Base-by-base conservation (phyloP, 1,140 invertebrate genomes). In the Chelonus insularis region DNA sequence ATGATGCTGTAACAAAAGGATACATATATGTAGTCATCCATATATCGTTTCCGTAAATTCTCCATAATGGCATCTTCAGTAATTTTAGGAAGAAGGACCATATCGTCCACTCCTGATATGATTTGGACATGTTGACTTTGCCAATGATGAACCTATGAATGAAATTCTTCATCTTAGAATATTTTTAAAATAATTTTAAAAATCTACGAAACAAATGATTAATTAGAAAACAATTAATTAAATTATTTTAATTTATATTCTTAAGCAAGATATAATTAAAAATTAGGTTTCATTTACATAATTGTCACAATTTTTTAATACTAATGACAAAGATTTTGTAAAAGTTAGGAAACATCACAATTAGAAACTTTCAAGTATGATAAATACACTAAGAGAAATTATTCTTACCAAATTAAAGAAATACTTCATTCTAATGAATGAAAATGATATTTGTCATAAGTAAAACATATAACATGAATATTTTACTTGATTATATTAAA, bases 1-100 rank as follows among this genome's bases (percentile, higher is more conserved):
- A 34, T 20, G 25, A 34, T 16, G 21, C 11, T 36, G 37, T 12
- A 54, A 34, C 21, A 25, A 76, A 86, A 87, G 84, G 86, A 86
- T 87, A 91, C 89, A 77, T 89, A 91, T 71, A 91, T 91, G 65
- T 85, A 85, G 69, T 91, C 88, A 61, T 90, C 88, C 81, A 89
- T 85, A 65, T 89, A 88, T 66, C 91, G 76, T 71, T 91, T 91
- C 66, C 86, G 86, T 36, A 93, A 81, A 71, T 92, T 93, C 5
- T 91, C 89, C 9, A 89, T 86, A 72, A 93, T 92, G 32, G 87
- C 83, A 2, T 87, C 83, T 63, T 91, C 89, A 6, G 82, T 84
- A 62, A 91, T 85, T 72, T 89, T 89, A 57, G 89, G 83, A 18
- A 93, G 80, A 1, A 93, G 81, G n/a, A 92, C 90, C 89, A 92